phyloP scores from a whole-genome alignment of 2,888 invertebrate genomes.

The Congeria kusceri region DNA sequence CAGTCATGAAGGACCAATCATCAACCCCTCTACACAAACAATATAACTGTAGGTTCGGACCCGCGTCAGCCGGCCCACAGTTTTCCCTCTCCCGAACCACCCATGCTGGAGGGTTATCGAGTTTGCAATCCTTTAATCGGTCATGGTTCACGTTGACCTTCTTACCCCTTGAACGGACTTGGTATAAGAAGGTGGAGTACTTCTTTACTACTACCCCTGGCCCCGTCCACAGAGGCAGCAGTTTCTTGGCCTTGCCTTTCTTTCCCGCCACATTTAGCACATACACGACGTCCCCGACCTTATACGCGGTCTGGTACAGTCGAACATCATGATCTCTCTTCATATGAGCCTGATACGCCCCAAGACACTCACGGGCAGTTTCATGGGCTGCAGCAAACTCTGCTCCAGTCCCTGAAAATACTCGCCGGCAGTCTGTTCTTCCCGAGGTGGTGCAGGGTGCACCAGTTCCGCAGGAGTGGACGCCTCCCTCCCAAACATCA shows the following conservation, averaged over 20 bases:
- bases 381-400: background rate
- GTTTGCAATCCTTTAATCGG: background rate
- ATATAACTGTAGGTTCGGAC: background rate
- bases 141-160: background rate
- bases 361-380: background rate
- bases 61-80: background rate
- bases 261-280: background rate
- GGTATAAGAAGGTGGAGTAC: background rate
- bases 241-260: background rate
- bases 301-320: background rate
- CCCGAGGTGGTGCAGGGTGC: background rate
- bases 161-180: background rate
- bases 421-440: background rate
- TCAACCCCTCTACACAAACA: background rate
- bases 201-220: background rate
- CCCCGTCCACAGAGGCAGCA: background rate
- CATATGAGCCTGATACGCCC: background rate
- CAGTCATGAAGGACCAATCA: background rate
- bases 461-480: background rate
- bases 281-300: background rate
- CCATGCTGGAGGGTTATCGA: background rate
- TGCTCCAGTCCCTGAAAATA: background rate
- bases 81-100: background rate
- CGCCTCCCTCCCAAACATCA: background rate
- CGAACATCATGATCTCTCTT: constrained; percentile 2